phyloP scores from a whole-genome alignment of 2,888 invertebrate species.

The Ectropis crepuscularia region DNA sequence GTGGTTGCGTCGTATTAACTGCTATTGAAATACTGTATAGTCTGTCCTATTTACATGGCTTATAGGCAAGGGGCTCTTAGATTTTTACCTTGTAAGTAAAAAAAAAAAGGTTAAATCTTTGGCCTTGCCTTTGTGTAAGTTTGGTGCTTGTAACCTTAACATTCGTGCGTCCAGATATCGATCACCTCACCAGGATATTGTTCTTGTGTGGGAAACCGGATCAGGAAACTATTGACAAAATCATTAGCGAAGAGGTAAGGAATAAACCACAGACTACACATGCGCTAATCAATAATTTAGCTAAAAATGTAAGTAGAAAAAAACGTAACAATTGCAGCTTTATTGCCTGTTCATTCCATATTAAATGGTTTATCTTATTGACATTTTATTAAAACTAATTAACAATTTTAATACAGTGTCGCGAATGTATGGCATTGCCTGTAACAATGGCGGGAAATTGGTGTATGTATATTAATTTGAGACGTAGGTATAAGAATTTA shows the following conservation, averaged over 20 bases:
- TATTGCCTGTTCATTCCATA: slow-evolving; percentile 16
- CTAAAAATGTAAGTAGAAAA: not conserved
- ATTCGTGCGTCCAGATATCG: slow-evolving; percentile 90
- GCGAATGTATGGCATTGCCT: no score
- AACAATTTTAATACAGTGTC: not conserved
- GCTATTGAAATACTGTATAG: slow-evolving; percentile 51
- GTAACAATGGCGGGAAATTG: no score
- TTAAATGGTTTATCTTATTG: not conserved
- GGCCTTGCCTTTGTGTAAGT: slow-evolving; percentile 65
- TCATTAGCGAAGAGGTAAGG: slow-evolving; percentile 94
- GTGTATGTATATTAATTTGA: no score
- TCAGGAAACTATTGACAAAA: slow-evolving; percentile 92
- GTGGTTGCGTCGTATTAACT: slow-evolving; percentile 41
- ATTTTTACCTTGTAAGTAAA: not conserved
- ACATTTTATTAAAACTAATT: not conserved
- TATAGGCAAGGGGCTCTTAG: slow-evolving; percentile 4
- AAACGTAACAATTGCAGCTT: slow-evolving; percentile 35
- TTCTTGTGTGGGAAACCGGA: slow-evolving; percentile 94
- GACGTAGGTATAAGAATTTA: no score
- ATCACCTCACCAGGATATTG: slow-evolving; percentile 95
- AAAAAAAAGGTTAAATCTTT: not conserved
- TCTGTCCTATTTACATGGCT: slow-evolving; percentile 55
- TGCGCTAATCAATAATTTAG: not conserved
- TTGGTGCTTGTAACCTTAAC: slow-evolving; percentile 84
- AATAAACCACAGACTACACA: slow-evolving; percentile 13